Evolutionary conservation across 1,140 invertebrate species (phyloP), one percentile per base, ranked within the genome.

Genomic region (Chironomus tepperi): DNA sequence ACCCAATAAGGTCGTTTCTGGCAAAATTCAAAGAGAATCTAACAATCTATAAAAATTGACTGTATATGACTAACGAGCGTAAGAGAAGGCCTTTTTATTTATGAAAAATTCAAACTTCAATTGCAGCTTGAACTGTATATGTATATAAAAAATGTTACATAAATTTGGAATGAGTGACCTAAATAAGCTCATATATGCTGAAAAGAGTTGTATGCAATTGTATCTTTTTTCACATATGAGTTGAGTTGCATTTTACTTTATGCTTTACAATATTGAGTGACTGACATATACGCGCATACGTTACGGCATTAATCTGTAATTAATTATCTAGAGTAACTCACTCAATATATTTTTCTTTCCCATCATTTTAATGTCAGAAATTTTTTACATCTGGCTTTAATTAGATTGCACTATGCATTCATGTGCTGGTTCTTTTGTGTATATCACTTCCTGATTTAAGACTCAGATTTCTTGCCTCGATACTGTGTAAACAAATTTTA

Each of bases 281-380:
- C 12, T 57, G 47, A 57, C 47, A 57, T n/a, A 57, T 57, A 57
- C 47, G 47, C 47, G 47, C 43, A 34, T 34, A n/a, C 47, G 47
- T 57, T 57, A 57, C 47, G 12, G 47, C 47, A 57, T 57, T 70
- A 70, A 70, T 70, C 19, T 70, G 65, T 70, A 70, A 70, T 70
- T 70, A 70, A 70, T 70, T 70, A 70, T 70, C 18, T 70, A 70
- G n/a, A 19, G 16, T 19, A 70, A 19, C 19, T 70, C 65, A 70
- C 10, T 18, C 16, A 21, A 70, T 70, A n/a, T n/a, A n/a, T n/a
- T n/a, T n/a, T n/a, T n/a, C n/a, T 70, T 70, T 70, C 65, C 65
- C 65, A 70, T 70, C 65, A 19, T 19, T 70, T 70, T 21, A 18
- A 16, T 70, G 65, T 70, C 65, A 70, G 65, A 10, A 16, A 70